These are phyloP conservation scores for Phymanthus crucifer DNA, from an alignment of 92 coral and sea anemone genomes.

Conservation along the genomic window DNA sequence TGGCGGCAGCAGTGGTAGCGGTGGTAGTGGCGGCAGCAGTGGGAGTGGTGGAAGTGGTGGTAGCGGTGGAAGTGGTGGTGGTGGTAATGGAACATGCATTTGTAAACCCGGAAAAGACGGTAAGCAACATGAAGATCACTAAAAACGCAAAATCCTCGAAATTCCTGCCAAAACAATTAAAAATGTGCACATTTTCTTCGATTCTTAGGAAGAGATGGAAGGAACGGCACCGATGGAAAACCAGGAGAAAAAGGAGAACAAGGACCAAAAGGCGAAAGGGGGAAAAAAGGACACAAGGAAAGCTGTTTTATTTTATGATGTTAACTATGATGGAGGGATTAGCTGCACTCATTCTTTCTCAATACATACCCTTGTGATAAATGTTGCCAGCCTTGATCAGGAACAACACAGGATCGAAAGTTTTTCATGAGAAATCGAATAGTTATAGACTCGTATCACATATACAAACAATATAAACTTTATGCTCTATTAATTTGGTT, in stretches of 20 bases:
- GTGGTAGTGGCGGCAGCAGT: background rate
- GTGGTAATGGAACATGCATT: background rate
- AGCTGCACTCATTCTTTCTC: too few relatives aligned
- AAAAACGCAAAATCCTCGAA: background rate
- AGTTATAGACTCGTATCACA: too few relatives aligned
- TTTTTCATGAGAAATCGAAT: too few relatives aligned
- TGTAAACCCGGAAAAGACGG: slow-evolving; percentile 15
- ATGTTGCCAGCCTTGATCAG: too few relatives aligned
- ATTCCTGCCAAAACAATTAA: background rate
- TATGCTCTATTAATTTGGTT: background rate
- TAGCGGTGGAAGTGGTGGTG: background rate
- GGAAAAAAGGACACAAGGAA: slow-evolving; percentile 25
- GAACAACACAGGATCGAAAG: too few relatives aligned
- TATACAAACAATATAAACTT: background rate
- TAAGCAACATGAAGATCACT: background rate
- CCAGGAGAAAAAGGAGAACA: slow-evolving; percentile 16
- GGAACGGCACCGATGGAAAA: slow-evolving; percentile 14
- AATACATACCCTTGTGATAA: too few relatives aligned
- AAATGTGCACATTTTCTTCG: background rate
- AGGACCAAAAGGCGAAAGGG: slow-evolving; percentile 4
- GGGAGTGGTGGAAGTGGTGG: background rate
- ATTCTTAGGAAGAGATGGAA: slow-evolving; percentile 8
- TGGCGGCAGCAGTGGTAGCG: slow-evolving; percentile 6
- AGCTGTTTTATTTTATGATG: slow-evolving; percentile 2
- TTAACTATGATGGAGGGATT: background rate